Base-by-base conservation (phyloP, 2,113 vertebrate genomes). In the Elephantulus edwardii region DNA sequence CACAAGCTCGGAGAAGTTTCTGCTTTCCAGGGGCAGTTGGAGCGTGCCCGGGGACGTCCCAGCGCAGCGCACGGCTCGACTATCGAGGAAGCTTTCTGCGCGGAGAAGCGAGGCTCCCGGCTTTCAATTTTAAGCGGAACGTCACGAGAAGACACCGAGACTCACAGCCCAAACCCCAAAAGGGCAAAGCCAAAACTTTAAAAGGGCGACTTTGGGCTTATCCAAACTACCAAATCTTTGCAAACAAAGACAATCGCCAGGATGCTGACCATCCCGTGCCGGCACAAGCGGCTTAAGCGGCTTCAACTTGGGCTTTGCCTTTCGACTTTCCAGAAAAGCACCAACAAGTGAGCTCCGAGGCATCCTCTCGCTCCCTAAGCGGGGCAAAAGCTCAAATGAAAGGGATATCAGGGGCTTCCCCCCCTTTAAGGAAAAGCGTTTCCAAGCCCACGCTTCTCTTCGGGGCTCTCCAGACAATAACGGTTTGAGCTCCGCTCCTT, bases 391-490 rank as follows among this genome's bases (percentile, higher is more conserved):
- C 91, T 78, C 38, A 42, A 83, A 74, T 40, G 77, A 90, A n/a
- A 64, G 74, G n/a, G n/a, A 77, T 11, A 62, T 91, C n/a, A n/a
- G n/a, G n/a, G n/a, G n/a, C 87, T 91, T 91, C 72, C 88, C 60
- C 38, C 54, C 38, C 40, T 50, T 19, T 90, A 86, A 82, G 88
- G 66, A 72, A 74, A 94, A 78, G 22, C 7, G 33, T 22, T 66
- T 58, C 19, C 75, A 92, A 90, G 22, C 62, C 58, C 85, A 92
- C 52, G 75, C 88, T 93, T 92, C 58, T 90, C 80, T 70, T 76
- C n/a, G 8, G 50, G 46, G 89, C 76, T 93, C 84, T 79, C 35
- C 52, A 89, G 74, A 95, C 91, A 96, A 95, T 94, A 95, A 95
- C 85, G 75, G 84, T 91, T 16, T 50, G 74, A 86, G 48, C 83